These are phyloP conservation scores for Notodonta dromedarius DNA, from an alignment of 2,888 invertebrate genomes.

Conservation along the genomic window DNA sequence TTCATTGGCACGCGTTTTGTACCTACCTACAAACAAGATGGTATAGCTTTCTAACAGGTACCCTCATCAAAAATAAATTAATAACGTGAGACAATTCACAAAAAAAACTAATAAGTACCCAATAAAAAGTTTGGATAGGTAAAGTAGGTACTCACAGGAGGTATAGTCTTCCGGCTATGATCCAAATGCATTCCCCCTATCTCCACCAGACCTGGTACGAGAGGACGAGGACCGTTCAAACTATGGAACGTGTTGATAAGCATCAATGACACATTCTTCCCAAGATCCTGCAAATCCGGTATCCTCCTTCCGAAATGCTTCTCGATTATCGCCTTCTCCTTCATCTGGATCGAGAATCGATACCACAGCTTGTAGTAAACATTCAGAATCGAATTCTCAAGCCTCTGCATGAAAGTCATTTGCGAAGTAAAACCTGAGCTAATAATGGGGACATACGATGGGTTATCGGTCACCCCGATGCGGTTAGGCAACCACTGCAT, in stretches of 20 bases:
- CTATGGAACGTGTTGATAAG: constrained; percentile 86
- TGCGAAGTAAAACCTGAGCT: constrained; percentile 73
- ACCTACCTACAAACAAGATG: too few relatives aligned
- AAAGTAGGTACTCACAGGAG: constrained; percentile 59
- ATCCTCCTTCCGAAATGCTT: constrained; percentile 74
- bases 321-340: constrained; percentile 68
- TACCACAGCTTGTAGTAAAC: constrained; percentile 63
- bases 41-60: too few relatives aligned
- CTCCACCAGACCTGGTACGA: constrained; percentile 84
- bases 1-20: too few relatives aligned
- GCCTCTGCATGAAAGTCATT: constrained; percentile 80
- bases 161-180: constrained; percentile 65
- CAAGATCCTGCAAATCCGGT: constrained; percentile 79
- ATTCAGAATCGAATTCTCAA: constrained; percentile 64
- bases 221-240: constrained; percentile 82
- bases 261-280: constrained; percentile 79
- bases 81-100: not conserved
- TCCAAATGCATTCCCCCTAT: constrained; percentile 86
- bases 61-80: not conserved
- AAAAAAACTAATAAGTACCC: not conserved
- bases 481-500: constrained; percentile 83
- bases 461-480: constrained; percentile 76
- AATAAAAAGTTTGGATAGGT: too few relatives aligned
- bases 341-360: constrained; percentile 56
- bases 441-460: constrained; percentile 81